Percentiles rank a stretch among this genome's conserved stretches.
Conservation (phyloP, 1,140 invertebrate genomes). For the Lysiphlebus fabarum region DNA sequence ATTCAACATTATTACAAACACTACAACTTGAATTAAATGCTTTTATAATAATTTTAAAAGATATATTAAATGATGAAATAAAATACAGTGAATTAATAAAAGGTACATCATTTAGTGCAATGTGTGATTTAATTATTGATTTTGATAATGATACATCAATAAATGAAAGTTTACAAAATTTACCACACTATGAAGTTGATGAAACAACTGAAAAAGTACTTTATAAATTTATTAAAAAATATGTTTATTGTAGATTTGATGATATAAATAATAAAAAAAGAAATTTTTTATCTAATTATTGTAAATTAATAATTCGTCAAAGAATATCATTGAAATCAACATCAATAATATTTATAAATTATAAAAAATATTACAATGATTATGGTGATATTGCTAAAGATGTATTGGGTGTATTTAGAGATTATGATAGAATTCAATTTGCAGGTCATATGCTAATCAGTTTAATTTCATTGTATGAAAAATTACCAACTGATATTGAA, state of each 20-base stretch:
- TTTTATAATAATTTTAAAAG: constrained; percentile 26
- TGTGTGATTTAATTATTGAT: constrained; percentile 93
- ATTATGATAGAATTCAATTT: constrained; percentile 96
- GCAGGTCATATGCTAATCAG: constrained; percentile 92
- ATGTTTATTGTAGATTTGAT: constrained; percentile 87
- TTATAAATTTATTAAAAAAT: constrained; percentile 86
- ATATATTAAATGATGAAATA: no score
- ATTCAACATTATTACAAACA: constrained; percentile 47
- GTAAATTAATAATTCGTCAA: constrained; percentile 97
- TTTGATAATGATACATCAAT: constrained; percentile 78
- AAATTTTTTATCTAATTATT: constrained; percentile 94
- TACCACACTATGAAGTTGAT: constrained; percentile 81
- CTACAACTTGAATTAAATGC: constrained; percentile 28
- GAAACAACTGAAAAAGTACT: constrained; percentile 70
- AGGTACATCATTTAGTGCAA: constrained; percentile 78
- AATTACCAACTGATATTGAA: constrained; percentile 64
- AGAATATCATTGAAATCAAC: constrained; percentile 89
- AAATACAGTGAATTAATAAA: constrained; percentile 26
- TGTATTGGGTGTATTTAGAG: constrained; percentile 91
- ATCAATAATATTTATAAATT: constrained; percentile 94
- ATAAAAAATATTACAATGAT: constrained; percentile 97
- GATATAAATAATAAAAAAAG: constrained; percentile 87
- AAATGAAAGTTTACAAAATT: constrained; percentile 61
- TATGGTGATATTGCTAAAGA: constrained; percentile 99
- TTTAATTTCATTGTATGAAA: constrained; percentile 79